Evolutionary conservation across 2,797 vertebrate genomes (phyloP), one percentile per base, ranked within the genome.

Genomic region (Ptychadena robeensis): DNA sequence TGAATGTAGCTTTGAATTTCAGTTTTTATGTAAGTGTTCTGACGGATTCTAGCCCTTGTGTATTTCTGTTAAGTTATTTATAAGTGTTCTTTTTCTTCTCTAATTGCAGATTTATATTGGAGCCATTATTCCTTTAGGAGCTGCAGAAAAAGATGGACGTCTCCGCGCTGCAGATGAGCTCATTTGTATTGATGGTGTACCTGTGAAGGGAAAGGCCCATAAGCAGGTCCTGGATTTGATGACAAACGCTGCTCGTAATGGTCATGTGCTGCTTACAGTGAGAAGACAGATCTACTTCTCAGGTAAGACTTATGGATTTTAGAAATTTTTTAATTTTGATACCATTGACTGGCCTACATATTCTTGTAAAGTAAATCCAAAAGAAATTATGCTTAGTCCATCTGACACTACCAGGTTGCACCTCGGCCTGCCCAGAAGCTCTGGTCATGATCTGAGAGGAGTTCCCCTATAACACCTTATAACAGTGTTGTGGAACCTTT

Each of bases 221-320:
- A 98, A 98, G 85, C 97, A 99, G 79, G 98, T 99, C 71, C 88
- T 99, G 90, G 98, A 99, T 87, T 92, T 99, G 59, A 99, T 99
- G 98, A 98, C 97, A 53, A 95, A 96, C 0, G 98, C 98, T 0
- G 98, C 98, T n/a, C 95, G 97, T 10, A 99, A 98, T 0, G 97
- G 97, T 11, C 98, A 99, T 67, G 98, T 99, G 89, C 91, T 99
- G 90, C 92, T 99, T 22, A 98, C 98, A 0, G 96, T 99, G 66
- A 93, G 97, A 80, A 93, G 98, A 83, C 98, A 97, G 84, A 92
- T 98, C 85, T 86, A 92, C 64, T 92, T 90, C 27, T 18, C 93
- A 80, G 97, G 98, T 99, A 90, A 0, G 89, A 28, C 6, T 1
- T 18, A 22, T 53, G 44, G n/a, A n/a, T n/a, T n/a, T n/a, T n/a